Percentiles rank a stretch among this genome's conserved stretches.
Conservation (phyloP, 2,113 vertebrate species). For the Lepisosteus osseus region DNA sequence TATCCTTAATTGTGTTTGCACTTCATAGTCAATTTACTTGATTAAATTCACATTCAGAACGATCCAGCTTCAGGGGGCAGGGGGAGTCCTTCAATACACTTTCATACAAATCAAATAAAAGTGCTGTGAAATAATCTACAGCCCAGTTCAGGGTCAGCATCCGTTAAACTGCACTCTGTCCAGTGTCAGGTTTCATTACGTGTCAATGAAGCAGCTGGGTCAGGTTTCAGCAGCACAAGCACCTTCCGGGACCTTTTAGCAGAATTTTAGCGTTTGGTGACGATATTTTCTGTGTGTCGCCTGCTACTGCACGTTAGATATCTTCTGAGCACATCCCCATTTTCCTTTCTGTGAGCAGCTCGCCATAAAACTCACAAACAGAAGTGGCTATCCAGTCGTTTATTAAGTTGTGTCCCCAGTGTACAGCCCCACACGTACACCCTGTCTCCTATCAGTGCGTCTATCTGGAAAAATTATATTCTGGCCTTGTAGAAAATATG, state of each 20-base stretch:
- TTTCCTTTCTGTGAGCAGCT: too few relatives aligned
- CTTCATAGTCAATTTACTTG: conserved; percentile 63
- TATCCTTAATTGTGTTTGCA: conserved; percentile 49
- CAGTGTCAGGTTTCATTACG: conserved; percentile 37
- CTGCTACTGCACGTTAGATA: too few relatives aligned
- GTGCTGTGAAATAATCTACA: conserved; percentile 28
- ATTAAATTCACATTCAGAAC: conserved; percentile 53
- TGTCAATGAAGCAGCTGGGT: conserved; percentile 40
- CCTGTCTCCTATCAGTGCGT: too few relatives aligned
- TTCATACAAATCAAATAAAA: conserved; percentile 35
- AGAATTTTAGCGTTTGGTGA: background rate
- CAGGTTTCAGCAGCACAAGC: conserved; percentile 26
- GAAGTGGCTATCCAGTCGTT: too few relatives aligned
- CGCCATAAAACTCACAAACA: too few relatives aligned
- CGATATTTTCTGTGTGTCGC: conserved; percentile 13
- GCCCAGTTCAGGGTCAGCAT: conserved; percentile 20
- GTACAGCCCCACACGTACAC: too few relatives aligned
- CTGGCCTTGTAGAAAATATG: too few relatives aligned
- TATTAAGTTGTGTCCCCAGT: too few relatives aligned
- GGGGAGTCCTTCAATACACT: conserved; percentile 29
- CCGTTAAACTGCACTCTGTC: conserved; percentile 6
- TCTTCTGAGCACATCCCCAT: too few relatives aligned
- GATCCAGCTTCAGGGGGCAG: conserved; percentile 41
- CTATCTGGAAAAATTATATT: too few relatives aligned
- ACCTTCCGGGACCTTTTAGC: background rate